Conservation (phyloP, 2,888 invertebrate species). For the Hecatera dysodea region DNA sequence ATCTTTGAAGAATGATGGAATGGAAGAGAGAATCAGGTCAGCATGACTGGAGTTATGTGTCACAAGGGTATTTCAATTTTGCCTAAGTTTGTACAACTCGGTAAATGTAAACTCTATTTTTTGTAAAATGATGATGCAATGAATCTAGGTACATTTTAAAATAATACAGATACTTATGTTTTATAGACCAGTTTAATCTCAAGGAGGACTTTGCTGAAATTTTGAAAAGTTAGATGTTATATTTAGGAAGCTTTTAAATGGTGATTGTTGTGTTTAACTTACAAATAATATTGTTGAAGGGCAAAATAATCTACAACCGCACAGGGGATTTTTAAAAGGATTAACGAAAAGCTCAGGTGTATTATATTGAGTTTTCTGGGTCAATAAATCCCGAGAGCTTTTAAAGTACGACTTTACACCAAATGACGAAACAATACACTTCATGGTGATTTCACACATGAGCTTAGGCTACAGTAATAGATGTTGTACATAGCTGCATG, state of each 20-base stretch:
- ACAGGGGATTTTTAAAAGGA: neutral
- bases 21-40: neutral
- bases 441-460: conserved; percentile 36
- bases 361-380: conserved; percentile 1
- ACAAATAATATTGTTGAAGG: neutral
- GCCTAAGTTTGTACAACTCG: too few relatives aligned
- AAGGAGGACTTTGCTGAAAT: neutral
- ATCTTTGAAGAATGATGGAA: neutral
- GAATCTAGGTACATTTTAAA: neutral
- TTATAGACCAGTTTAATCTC: neutral
- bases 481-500: conserved; percentile 30
- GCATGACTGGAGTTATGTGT: neutral
- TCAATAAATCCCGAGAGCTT: neutral
- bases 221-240: neutral
- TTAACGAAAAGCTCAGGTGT: neutral
- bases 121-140: neutral
- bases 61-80: neutral
- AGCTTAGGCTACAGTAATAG: conserved; percentile 48
- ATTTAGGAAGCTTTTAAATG: neutral
- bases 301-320: neutral
- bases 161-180: neutral
- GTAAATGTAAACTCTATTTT: too few relatives aligned
- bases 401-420: neutral
- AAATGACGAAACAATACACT: conserved; percentile 16
- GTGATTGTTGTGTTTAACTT: neutral